Base-by-base conservation (phyloP, 2,797 vertebrate species). In the Amblyraja radiata region DNA sequence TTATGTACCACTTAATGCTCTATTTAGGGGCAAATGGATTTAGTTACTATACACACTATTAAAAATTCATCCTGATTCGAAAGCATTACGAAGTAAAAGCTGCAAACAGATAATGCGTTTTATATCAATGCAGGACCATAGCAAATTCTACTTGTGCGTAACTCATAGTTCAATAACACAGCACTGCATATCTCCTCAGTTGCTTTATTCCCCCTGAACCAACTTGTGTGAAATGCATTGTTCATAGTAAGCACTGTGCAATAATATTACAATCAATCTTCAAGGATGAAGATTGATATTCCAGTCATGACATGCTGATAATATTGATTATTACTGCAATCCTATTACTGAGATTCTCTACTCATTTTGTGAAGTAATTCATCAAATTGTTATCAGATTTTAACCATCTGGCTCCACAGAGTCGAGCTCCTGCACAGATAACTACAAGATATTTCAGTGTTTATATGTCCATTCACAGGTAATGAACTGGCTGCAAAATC, bases 251-350 rank as follows among this genome's bases (percentile, higher is more conserved):
- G 65, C 93, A 58, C 36, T 84, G 93, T 68, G 18, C 93, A 93
- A 88, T 28, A 0, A 25, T 93, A 93, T 93, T 73, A 36, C 13
- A 4, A 83, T 94, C 93, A 93, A 76, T 93, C 80, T 90, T 73
- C 92, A n/a, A 93, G 68, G 13, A 2, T 79, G 74, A 93, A 68
- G 90, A 63, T 46, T 73, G 90, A 74, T 73, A 80, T 32, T 93
- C 65, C 93, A 94, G 93, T 95, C 95, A 93, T 94, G 94, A 94
- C 94, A 94, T 95, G 95, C 94, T 94, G 92, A 95, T 96, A 95
- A 94, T 94, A 95, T 95, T 95, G 94, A 94, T 95, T 94, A 94
- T 96, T 96, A 95, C 95, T 96, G 95, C 95, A 96, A 95, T 93
- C 39, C 74, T 92, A 93, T 96, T 96, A 94, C 95, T 93, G 94